Conservation (phyloP, 2,113 vertebrate genomes). For the Charina bottae region DNA sequence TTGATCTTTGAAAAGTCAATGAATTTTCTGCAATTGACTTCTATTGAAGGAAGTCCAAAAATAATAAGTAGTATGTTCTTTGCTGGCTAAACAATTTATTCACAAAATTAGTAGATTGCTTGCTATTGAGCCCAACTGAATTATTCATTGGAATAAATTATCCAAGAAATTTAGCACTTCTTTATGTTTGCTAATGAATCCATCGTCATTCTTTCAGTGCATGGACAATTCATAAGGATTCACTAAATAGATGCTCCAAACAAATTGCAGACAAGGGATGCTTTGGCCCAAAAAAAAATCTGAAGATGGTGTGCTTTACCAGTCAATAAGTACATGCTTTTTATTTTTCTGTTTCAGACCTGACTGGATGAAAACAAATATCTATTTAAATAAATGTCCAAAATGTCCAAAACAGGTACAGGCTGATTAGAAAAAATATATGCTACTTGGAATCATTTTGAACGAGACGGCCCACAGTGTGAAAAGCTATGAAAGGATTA, state of each 20-base stretch:
- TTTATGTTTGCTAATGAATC: conserved; percentile 70
- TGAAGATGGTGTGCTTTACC: conserved; percentile 53
- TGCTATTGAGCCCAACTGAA: conserved; percentile 62
- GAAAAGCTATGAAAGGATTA: conserved; percentile 59
- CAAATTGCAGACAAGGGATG: conserved; percentile 69
- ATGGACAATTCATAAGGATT: conserved; percentile 69
- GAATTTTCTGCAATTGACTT: conserved; percentile 34
- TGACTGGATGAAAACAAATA: conserved; percentile 64
- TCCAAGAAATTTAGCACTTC: conserved; percentile 71
- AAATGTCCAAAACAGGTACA: conserved; percentile 65
- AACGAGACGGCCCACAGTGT: conserved; percentile 58
- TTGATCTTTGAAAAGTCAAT: conserved; percentile 1
- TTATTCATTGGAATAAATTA: conserved; percentile 75
- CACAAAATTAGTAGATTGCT: conserved; percentile 68
- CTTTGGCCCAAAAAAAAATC: conserved; percentile 51
- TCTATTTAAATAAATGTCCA: conserved; percentile 68
- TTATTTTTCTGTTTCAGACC: conserved; percentile 55
- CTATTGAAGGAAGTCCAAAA: conserved; percentile 3
- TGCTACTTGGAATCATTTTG: conserved; percentile 58
- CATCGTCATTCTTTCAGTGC: conserved; percentile 68
- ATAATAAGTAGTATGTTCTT: conserved; percentile 54
- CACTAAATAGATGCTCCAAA: conserved; percentile 71
- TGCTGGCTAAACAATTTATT: conserved; percentile 62
- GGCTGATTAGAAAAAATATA: conserved; percentile 61
- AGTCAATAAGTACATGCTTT: conserved; percentile 67